Evolutionary conservation across 2,888 invertebrate genomes (phyloP).

Genomic region (Frankliniella fusca): DNA sequence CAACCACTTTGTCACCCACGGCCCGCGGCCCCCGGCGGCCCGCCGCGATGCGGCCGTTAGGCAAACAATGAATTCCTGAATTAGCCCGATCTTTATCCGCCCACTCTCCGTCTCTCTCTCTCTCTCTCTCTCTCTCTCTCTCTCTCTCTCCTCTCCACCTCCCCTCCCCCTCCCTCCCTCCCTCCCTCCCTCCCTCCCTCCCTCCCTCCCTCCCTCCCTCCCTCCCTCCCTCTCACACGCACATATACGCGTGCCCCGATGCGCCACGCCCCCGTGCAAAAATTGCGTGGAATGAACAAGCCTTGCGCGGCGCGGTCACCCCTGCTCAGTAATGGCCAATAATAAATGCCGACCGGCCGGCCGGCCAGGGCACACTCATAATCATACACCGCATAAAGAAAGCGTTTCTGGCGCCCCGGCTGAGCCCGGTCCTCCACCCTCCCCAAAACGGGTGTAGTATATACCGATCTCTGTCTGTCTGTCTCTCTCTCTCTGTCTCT

Average conservation of each 20-base stretch:
- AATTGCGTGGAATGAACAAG: not conserved
- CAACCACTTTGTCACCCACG: not conserved
- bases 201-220: no score
- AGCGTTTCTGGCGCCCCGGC: not conserved
- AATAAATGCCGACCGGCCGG: not conserved
- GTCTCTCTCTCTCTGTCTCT: constrained; percentile 15
- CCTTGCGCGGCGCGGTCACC: not conserved
- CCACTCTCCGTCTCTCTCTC: not conserved
- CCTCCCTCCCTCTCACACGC: no score
- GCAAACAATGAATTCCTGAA: constrained; percentile 20
- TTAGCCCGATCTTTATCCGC: not conserved
- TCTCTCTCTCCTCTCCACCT: no score
- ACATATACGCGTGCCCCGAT: not conserved
- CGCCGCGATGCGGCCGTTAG: not conserved
- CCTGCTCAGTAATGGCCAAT: not conserved
- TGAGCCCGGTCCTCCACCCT: not conserved
- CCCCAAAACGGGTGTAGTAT: no score
- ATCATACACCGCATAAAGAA: constrained; percentile 2
- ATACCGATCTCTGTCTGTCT: not conserved
- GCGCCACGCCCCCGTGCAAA: not conserved
- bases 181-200: no score
- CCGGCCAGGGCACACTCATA: not conserved
- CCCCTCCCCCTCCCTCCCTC: no score
- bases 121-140: no score
- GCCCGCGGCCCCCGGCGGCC: not conserved